Evolutionary conservation across 1,140 invertebrate genomes (phyloP).

Genomic region (Drosophila ambigua): DNA sequence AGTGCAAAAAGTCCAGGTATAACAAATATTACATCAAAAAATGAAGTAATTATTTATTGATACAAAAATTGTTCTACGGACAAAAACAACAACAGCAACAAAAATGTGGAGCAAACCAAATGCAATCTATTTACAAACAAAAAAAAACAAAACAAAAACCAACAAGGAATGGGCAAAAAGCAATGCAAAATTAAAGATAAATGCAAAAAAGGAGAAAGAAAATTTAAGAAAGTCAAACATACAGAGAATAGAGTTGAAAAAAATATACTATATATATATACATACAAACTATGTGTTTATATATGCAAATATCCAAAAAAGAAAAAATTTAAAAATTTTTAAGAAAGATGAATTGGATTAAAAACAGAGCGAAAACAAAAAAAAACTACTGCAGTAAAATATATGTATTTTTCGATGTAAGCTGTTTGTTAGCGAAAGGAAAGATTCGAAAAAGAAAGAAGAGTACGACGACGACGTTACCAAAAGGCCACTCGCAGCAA

Average conservation of each 20-base stretch:
- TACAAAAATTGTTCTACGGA: constrained; percentile 33
- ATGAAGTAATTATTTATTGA: constrained; percentile 63
- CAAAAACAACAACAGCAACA: constrained; percentile 13
- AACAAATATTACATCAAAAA: constrained; percentile 35
- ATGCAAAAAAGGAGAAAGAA: neutral
- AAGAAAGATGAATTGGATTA: neutral
- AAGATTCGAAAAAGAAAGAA: neutral
- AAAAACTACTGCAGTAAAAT: neutral
- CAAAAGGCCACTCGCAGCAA: neutral
- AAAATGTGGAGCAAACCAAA: constrained; percentile 48
- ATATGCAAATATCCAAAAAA: too few relatives aligned
- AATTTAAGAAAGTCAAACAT: too few relatives aligned
- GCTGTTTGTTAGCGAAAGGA: constrained; percentile 66
- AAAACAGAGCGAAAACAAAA: neutral
- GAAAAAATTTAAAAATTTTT: too few relatives aligned
- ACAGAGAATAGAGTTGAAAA: neutral
- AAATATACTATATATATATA: constrained; percentile 1
- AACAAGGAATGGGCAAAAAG: neutral
- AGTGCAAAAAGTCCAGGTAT: constrained; percentile 68
- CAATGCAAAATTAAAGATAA: constrained; percentile 16
- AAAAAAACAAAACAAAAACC: constrained; percentile 6
- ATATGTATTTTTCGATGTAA: constrained; percentile 77
- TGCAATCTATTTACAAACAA: constrained; percentile 72
- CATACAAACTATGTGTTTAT: constrained; percentile 1
- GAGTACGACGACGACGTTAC: too few relatives aligned